phyloP scores from a whole-genome alignment of 2,113 vertebrate genomes.

The Gobius niger region DNA sequence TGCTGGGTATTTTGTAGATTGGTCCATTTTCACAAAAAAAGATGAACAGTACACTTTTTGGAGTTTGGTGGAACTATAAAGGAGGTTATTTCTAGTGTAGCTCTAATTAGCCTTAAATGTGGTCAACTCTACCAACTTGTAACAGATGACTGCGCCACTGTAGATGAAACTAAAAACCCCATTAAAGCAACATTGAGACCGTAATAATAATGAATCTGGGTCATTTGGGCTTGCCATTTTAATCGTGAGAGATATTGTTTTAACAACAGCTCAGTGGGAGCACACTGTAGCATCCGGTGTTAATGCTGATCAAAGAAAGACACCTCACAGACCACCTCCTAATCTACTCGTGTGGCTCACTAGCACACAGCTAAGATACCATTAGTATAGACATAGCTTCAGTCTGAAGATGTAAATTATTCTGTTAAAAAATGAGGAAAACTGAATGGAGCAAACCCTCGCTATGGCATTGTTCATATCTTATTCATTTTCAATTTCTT shows the following conservation, averaged over 20 bases:
- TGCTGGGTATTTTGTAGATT: neutral
- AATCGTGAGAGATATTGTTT: slow-evolving; percentile 23
- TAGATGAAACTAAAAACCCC: neutral
- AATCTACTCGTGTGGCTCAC: slow-evolving; percentile 21
- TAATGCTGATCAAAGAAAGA: slow-evolving; percentile 49
- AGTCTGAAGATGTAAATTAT: neutral
- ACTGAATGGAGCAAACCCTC: too few relatives aligned
- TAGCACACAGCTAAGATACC: slow-evolving; percentile 39
- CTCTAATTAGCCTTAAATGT: neutral
- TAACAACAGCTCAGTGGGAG: slow-evolving; percentile 26
- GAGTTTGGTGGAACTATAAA: neutral
- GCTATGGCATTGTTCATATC: too few relatives aligned
- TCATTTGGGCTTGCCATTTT: neutral
- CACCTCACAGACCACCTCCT: slow-evolving; percentile 44
- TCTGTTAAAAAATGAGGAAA: too few relatives aligned
- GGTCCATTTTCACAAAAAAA: neutral
- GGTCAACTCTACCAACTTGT: neutral
- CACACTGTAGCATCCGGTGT: neutral
- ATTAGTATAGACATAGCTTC: slow-evolving; percentile 21
- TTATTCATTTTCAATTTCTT: neutral
- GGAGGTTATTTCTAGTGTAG: neutral
- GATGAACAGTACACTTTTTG: neutral
- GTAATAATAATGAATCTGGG: neutral
- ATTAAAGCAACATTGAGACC: neutral
- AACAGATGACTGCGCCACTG: neutral